These are phyloP conservation scores for Amyelois transitella DNA, from an alignment of 1,140 invertebrate species.

Conservation along the genomic window DNA sequence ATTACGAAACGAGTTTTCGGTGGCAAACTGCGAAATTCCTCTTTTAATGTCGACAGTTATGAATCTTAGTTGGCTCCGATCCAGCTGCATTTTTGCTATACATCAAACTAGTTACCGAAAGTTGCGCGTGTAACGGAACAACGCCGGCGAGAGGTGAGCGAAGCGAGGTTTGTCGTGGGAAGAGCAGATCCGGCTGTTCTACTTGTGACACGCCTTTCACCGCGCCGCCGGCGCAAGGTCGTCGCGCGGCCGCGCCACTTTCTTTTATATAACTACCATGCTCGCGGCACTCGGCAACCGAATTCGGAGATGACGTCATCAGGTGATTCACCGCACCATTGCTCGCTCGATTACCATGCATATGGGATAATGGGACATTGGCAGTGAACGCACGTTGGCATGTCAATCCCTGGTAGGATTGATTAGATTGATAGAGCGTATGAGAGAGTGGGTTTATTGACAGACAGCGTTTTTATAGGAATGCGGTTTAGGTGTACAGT, in stretches of 20 bases:
- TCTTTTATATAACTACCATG: slow-evolving; percentile 64
- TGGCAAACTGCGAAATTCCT: slow-evolving; percentile 11
- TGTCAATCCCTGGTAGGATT: background rate
- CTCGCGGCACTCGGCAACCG: slow-evolving; percentile 61
- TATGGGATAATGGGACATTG: background rate
- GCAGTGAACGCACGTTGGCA: background rate
- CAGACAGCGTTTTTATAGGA: too few relatives aligned
- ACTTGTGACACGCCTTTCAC: slow-evolving; percentile 70
- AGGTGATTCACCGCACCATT: slow-evolving; percentile 47
- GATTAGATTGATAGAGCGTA: background rate
- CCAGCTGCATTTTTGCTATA: slow-evolving; percentile 46
- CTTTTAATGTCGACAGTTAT: slow-evolving; percentile 28
- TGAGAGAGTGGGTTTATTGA: slow-evolving; percentile 15
- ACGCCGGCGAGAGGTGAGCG: slow-evolving; percentile 40
- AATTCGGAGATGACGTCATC: slow-evolving; percentile 65
- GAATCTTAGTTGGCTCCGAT: slow-evolving; percentile 3
- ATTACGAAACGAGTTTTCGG: slow-evolving; percentile 2
- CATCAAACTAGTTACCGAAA: slow-evolving; percentile 58
- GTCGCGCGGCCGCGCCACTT: slow-evolving; percentile 66
- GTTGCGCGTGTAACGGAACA: slow-evolving; percentile 57
- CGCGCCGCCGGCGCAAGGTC: slow-evolving; percentile 56
- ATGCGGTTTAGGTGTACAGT: too few relatives aligned
- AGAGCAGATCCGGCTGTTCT: slow-evolving; percentile 67
- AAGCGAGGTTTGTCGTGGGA: slow-evolving; percentile 58
- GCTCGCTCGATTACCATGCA: slow-evolving; percentile 3